Evolutionary conservation across 2,113 vertebrate species (phyloP), one percentile per base, ranked within the genome.

Genomic region (Cariama cristata): DNA sequence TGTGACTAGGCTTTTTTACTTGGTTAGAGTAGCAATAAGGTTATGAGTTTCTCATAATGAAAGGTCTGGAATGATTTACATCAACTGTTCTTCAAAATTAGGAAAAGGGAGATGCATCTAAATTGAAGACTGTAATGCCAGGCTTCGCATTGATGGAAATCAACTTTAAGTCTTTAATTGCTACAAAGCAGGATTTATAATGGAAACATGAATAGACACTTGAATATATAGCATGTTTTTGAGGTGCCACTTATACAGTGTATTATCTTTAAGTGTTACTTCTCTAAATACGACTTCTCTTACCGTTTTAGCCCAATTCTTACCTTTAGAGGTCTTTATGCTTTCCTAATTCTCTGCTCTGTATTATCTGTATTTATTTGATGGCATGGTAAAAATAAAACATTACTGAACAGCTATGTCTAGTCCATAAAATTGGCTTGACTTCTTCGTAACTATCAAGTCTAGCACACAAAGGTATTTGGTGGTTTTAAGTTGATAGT

Each of bases 341-440:
- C 6, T 90, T 84, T 60, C 74, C 80, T 92, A 88, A 64, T 58
- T 95, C 18, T 92, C 12, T 53, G 7, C 40, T 87, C 55, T 91
- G 12, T 77, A 68, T 81, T 94, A 83, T 67, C 60, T 66, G 26
- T 75, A 75, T 91, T 74, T 96, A 74, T 92, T 95, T 91, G 73
- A 85, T 66, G 33, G 22, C 13, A 68, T 8, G 66, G 33, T 86
- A 87, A 76, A 92, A 96, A 93, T 77, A 94, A 95, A 93, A 86
- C 33, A 77, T 90, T 40, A 71, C 40, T 79, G n/a, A 80, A 79
- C 21, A 92, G 40, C 58, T 80, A 14, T 64, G 33, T 52, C 52
- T 52, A 66, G 64, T 71, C 58, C 11, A 45, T 64, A 92, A 95
- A 97, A 89, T 26, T 44, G 52, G 20, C 72, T 76, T 89, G 67